Percentiles rank a stretch among this genome's conserved stretches.
Conservation (phyloP, 2,888 invertebrate species). For the Tenthredo distinguenda region DNA sequence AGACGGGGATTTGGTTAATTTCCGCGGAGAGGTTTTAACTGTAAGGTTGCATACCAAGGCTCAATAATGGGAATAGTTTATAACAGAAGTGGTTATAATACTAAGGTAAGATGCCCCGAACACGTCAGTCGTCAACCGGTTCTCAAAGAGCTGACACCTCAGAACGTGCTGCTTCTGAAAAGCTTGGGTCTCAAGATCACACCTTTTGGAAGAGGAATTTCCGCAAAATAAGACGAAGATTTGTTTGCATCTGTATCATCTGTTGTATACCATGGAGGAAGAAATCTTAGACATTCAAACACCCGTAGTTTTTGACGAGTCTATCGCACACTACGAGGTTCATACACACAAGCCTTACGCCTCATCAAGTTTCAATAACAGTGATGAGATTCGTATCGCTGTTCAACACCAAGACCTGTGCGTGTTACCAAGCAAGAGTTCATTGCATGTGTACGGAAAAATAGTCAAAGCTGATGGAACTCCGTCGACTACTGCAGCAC, state of each 20-base stretch:
- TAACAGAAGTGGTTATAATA: neutral
- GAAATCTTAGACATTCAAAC: neutral
- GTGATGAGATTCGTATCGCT: no score
- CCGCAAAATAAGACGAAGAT: neutral
- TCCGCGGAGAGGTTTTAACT: constrained; percentile 67
- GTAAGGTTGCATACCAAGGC: constrained; percentile 62
- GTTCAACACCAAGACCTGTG: no score
- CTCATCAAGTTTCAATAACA: no score
- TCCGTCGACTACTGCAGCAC: no score
- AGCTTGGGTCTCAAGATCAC: neutral
- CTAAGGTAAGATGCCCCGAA: no score
- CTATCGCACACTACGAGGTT: no score
- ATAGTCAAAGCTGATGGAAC: no score
- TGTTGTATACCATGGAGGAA: constrained; percentile 22
- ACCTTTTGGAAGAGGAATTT: constrained; percentile 6
- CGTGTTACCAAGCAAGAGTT: no score
- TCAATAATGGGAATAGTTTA: neutral
- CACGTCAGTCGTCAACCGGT: no score
- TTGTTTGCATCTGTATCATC: neutral
- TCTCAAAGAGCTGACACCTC: neutral
- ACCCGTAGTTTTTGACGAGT: no score
- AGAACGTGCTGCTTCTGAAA: neutral
- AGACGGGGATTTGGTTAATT: constrained; percentile 68
- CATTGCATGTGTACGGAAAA: no score
- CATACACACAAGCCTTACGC: no score